These are phyloP conservation scores for Temnothorax longispinosus DNA, from an alignment of 1,140 invertebrate species.

Conservation along the genomic window DNA sequence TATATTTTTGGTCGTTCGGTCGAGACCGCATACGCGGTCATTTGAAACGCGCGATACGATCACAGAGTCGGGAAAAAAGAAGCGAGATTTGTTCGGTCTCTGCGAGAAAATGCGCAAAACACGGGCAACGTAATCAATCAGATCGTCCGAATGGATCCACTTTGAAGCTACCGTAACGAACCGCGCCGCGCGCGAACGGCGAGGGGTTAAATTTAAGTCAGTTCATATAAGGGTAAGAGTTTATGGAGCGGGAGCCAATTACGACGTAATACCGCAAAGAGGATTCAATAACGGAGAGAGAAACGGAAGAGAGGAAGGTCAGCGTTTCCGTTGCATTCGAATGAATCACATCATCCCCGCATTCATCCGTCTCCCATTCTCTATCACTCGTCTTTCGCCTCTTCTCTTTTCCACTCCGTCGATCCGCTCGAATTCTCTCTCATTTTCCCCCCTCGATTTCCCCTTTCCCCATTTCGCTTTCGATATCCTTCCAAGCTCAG, in stretches of 20 bases:
- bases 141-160: background rate
- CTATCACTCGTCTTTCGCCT: too few species aligned
- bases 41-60: background rate
- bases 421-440: background rate
- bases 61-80: background rate
- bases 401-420: background rate
- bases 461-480: background rate
- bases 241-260: conserved; percentile 46
- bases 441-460: background rate
- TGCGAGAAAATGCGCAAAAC: background rate
- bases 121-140: conserved; percentile 27
- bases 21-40: background rate
- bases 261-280: conserved; percentile 38
- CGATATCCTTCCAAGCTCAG: conserved; percentile 1
- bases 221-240: conserved; percentile 49
- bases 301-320: conserved; percentile 21
- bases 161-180: conserved; percentile 34
- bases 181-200: background rate
- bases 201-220: conserved; percentile 49
- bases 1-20: background rate
- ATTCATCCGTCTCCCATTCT: background rate
- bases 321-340: conserved; percentile 28
- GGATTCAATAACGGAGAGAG: conserved; percentile 40
- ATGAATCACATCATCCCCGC: background rate
- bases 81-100: background rate